These are phyloP conservation scores for Temnopleurus reevesii DNA, from an alignment of 53 echinoderm and acorn worm genomes.

Conservation along the genomic window DNA sequence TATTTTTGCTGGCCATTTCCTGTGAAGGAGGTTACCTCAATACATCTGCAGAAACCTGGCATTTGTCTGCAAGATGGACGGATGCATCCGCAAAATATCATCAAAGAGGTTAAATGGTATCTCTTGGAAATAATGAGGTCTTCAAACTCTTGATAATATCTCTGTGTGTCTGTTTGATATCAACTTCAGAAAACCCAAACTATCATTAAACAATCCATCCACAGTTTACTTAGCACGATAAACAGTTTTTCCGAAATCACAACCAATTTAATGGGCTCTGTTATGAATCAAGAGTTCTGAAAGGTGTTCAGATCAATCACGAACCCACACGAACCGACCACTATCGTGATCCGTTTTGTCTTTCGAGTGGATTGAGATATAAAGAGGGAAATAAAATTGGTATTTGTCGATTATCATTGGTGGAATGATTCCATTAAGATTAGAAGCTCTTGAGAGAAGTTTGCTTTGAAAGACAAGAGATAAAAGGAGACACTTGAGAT, in stretches of 20 bases:
- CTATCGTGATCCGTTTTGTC: not conserved
- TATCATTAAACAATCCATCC: conserved; percentile 21
- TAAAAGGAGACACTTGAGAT: conserved; percentile 4
- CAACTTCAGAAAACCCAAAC: not conserved
- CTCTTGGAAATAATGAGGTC: not conserved
- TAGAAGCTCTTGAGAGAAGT: not conserved
- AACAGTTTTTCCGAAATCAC: conserved; percentile 16
- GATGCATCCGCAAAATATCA: not conserved
- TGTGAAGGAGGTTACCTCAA: not conserved
- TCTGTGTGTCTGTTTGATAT: not conserved
- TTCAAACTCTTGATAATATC: not conserved
- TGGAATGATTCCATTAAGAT: not conserved
- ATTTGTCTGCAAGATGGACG: too few species aligned
- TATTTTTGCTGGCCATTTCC: too few species aligned
- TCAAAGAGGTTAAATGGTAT: not conserved
- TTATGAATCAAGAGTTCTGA: not conserved
- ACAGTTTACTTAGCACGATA: conserved; percentile 6
- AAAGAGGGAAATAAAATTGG: not conserved
- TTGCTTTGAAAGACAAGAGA: not conserved
- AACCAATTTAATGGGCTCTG: conserved; percentile 34
- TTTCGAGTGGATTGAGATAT: not conserved
- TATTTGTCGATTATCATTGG: not conserved
- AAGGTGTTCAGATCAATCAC: not conserved
- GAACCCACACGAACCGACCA: not conserved
- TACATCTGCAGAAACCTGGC: not conserved